These are phyloP conservation scores for Cathartes aura DNA, from an alignment of 2,113 vertebrate species.

Conservation along the genomic window DNA sequence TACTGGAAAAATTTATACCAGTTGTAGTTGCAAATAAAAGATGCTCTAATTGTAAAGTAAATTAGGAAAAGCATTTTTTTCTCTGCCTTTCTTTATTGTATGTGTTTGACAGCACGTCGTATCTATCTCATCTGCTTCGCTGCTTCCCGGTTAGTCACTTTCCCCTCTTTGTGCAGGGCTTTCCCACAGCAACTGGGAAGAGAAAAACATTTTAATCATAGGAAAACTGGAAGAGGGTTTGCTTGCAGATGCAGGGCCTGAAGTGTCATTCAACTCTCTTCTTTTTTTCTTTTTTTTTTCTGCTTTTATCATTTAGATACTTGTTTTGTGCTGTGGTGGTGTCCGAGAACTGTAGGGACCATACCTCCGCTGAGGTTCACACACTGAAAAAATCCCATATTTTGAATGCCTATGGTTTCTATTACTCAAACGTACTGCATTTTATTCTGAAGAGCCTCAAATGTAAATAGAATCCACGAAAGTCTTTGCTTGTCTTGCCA, in stretches of 20 bases:
- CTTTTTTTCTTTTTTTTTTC: neutral
- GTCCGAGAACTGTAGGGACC: neutral
- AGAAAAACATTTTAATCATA: neutral
- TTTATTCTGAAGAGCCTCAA: neutral
- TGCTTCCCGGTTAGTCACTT: conserved; percentile 30
- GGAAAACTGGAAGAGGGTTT: neutral
- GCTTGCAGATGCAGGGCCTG: neutral
- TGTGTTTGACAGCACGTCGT: neutral
- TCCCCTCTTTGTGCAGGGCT: conserved; percentile 14
- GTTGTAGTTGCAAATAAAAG: neutral
- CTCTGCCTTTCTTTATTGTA: neutral
- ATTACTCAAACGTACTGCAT: neutral
- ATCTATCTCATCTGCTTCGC: neutral
- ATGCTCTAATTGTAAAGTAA: neutral
- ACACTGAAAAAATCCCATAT: fast-evolving
- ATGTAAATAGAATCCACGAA: neutral
- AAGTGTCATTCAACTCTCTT: neutral
- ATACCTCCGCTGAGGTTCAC: neutral
- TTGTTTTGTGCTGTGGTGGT: neutral
- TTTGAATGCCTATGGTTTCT: neutral
- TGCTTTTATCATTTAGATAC: neutral
- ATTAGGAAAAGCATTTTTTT: neutral
- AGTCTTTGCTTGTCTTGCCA: neutral
- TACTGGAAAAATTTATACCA: neutral
- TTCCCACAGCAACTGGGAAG: conserved; percentile 3